phyloP scores from a whole-genome alignment of 2,797 vertebrate species.

The Eutrigla gurnardus region DNA sequence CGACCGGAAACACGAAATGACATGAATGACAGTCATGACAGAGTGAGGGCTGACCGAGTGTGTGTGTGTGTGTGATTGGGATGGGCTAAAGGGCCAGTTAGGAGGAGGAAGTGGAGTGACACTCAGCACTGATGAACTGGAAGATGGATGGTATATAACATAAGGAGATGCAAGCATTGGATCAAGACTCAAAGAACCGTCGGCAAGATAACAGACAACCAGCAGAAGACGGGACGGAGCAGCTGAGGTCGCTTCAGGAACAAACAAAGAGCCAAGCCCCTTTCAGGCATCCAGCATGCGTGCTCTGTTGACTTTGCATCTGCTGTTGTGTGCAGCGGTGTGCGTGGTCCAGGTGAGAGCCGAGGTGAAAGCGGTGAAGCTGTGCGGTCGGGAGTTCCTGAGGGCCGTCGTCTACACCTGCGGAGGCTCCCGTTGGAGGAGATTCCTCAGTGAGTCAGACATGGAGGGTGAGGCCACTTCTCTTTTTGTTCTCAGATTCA shows the following conservation, averaged over 20 bases:
- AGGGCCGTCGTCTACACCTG: slow-evolving; percentile 88
- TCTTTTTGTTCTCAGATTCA: background rate
- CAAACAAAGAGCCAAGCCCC: slow-evolving; percentile 1
- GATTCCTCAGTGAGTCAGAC: slow-evolving; percentile 71
- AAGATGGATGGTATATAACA: slow-evolving; percentile 72
- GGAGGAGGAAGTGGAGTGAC: slow-evolving; percentile 53
- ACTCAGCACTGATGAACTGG: slow-evolving; percentile 21
- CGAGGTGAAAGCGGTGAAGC: slow-evolving; percentile 79
- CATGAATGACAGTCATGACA: slow-evolving; percentile 53
- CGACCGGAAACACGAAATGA: slow-evolving; percentile 69
- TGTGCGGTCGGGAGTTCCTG: slow-evolving; percentile 86
- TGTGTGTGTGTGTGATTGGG: slow-evolving; percentile 50
- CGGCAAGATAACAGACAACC: background rate
- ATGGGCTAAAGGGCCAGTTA: slow-evolving; percentile 38
- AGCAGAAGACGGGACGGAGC: slow-evolving; percentile 5
- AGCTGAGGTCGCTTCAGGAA: slow-evolving; percentile 1
- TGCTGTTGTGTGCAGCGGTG: slow-evolving; percentile 76
- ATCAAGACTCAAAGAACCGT: background rate
- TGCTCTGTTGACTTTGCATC: slow-evolving; percentile 59
- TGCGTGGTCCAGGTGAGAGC: slow-evolving; percentile 61
- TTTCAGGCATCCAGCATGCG: slow-evolving; percentile 67
- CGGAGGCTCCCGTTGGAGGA: slow-evolving; percentile 88
- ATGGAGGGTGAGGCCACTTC: slow-evolving; percentile 73
- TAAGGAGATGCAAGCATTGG: slow-evolving; percentile 18
- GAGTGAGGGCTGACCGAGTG: slow-evolving; percentile 21